Conservation (phyloP, 2,113 vertebrate species). For the Rhizomys pruinosus region DNA sequence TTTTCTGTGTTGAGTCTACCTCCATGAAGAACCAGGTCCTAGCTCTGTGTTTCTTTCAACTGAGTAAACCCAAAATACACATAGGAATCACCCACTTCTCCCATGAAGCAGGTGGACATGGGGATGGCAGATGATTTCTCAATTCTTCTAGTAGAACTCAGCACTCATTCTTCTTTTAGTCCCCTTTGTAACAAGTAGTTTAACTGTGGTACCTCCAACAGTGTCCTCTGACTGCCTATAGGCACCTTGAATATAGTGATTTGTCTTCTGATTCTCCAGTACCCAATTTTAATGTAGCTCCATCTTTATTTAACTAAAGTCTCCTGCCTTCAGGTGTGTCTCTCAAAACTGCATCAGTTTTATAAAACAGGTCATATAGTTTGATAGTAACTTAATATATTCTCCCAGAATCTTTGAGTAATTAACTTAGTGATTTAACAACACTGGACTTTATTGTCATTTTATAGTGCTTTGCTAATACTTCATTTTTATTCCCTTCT, state of each 20-base stretch:
- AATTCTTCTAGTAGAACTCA: background rate
- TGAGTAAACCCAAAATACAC: constrained; percentile 14
- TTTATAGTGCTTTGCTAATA: constrained; percentile 75
- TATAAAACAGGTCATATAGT: constrained; percentile 55
- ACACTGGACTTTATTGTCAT: constrained; percentile 73
- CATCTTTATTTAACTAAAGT: background rate
- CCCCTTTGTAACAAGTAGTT: background rate
- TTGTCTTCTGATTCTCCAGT: background rate
- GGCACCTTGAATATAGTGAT: background rate
- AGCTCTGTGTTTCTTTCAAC: background rate
- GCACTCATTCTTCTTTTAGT: background rate
- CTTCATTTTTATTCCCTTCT: constrained; percentile 74
- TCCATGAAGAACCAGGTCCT: background rate
- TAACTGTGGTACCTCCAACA: background rate
- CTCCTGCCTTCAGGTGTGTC: background rate
- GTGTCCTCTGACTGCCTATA: background rate
- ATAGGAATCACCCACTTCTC: background rate
- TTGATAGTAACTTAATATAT: constrained; percentile 58
- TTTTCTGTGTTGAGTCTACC: background rate
- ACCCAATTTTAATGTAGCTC: background rate
- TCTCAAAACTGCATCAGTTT: constrained; percentile 31
- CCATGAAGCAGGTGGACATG: background rate
- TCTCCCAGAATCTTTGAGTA: constrained; percentile 56
- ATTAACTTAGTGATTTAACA: constrained; percentile 81
- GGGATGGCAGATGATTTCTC: background rate